Conservation (phyloP, 2,888 invertebrate genomes). For the Chrysomela aeneicollis region DNA sequence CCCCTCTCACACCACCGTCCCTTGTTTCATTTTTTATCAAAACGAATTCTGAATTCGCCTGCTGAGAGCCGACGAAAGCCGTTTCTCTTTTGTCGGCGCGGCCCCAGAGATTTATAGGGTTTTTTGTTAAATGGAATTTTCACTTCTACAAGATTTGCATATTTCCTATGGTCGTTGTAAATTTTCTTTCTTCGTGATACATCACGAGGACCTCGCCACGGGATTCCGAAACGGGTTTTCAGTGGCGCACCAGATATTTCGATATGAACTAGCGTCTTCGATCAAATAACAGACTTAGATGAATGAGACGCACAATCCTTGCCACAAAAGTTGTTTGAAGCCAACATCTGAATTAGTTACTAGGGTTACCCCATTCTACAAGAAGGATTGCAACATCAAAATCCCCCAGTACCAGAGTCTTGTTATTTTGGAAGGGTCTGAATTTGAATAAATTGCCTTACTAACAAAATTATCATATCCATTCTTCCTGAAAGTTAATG, state of each 20-base stretch:
- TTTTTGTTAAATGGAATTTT: slow-evolving; percentile 42
- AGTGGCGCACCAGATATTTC: neutral
- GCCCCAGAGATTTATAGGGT: slow-evolving; percentile 38
- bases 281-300: too few relatives aligned
- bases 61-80: slow-evolving; percentile 27
- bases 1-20: neutral
- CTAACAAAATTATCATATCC: too few relatives aligned
- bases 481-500: too few relatives aligned
- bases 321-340: too few relatives aligned
- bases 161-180: slow-evolving; percentile 32
- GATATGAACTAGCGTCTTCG: too few relatives aligned
- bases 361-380: too few relatives aligned
- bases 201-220: slow-evolving; percentile 16
- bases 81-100: slow-evolving; percentile 37
- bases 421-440: too few relatives aligned
- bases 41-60: slow-evolving; percentile 22
- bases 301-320: too few relatives aligned
- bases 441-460: too few relatives aligned
- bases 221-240: slow-evolving; percentile 11
- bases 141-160: slow-evolving; percentile 37
- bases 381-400: too few relatives aligned
- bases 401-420: too few relatives aligned
- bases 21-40: slow-evolving; percentile 7
- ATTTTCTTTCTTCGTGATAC: slow-evolving; percentile 31
- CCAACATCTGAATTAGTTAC: too few relatives aligned